Base-by-base conservation (phyloP, 1,140 invertebrate genomes). In the Drosophila sucinea region DNA sequence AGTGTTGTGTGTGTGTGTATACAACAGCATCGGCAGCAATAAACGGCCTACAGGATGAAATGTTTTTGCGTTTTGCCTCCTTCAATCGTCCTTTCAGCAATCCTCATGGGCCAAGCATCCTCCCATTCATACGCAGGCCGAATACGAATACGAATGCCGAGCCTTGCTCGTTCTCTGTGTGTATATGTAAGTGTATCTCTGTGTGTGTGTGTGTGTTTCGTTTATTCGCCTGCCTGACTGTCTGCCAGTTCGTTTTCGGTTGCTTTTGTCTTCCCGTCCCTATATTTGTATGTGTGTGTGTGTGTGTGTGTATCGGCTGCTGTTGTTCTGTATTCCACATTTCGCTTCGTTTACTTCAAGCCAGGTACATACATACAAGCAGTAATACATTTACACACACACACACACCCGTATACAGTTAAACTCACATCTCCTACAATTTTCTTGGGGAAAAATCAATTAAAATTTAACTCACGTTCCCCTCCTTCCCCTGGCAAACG, bases 401-500 rank as follows among this genome's bases (percentile, higher is more conserved):
- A 32, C 17, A 56, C 29, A 35, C 30, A 71, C n/a, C 30, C 33
- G 7, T 35, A 11, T 38, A 44, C 6, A 41, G 7, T 67, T 23
- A 68, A 75, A 47, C 44, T 47, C 23, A 47, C 44, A 51, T 51
- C 81, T 62, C 77, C 67, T 68, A 65, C 70, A 72, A 27, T 51
- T 72, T 73, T 77, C 65, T 65, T 73, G 83, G 76, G 79, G 84
- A 87, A 87, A 87, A 87, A 87, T 87, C 83, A 87, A 87, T 86
- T 89, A 87, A 86, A 83, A 87, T 86, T 87, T 87, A 87, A 87
- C 72, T 55, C 83, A 83, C 83, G 79, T 83, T 63, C 67, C 66
- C 61, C 56, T 23, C 17, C 17, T 23, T 23, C 23, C 23, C 44
- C 23, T 7, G 4, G 44, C 5, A 23, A 55, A 67, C 67, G 60